Base-by-base conservation (phyloP, 2,888 invertebrate genomes). In the Tryphoninae sp. region DNA sequence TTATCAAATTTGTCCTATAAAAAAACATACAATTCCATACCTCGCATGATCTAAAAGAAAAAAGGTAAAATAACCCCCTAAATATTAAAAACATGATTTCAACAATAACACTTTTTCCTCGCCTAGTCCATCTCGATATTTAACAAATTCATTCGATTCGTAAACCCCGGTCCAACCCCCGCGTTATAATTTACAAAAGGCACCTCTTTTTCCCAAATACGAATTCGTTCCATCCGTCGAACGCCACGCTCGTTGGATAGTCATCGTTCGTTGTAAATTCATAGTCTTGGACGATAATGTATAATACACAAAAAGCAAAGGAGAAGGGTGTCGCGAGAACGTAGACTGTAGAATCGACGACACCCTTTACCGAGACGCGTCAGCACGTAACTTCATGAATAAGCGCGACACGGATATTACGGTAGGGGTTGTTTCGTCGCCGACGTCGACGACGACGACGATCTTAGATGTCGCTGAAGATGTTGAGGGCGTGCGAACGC, bases 341-440 rank as follows among this genome's bases (percentile, higher is more conserved):
- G 11, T 45, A 45, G 9, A 45, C 13, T 16, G 42, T 13, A 49
- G 33, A 23, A 42, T 2, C 16, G 42, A 19, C 23, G 33, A 65
- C 74, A 77, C 77, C 78, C 76, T 76, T 81, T 78, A 61, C 65
- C 55, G 19, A 71, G 65, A 53, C 71, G 65, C 69, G 68, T 71
- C 55, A 26, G 13, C 69, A 77, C 68, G 62, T 64, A 45, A 58
- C 64, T 82, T 65, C 76, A 85, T 85, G 85, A 85, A 85, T 85
- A 85, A 83, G 75, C 72, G 68, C 67, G 80, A 80, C 33, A 49
- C 62, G 76, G 80, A 68, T 83, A 81, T 80, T 61, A 68, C 68
- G 80, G 73, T 75, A 84, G 82, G 74, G 85, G 83, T 76, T 82
- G 78, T 81, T 82, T 83, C 67, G 67, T 74, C 78, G 76, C 26